Conservation (phyloP, 1,140 invertebrate species). For the Nixonia krombeini region DNA sequence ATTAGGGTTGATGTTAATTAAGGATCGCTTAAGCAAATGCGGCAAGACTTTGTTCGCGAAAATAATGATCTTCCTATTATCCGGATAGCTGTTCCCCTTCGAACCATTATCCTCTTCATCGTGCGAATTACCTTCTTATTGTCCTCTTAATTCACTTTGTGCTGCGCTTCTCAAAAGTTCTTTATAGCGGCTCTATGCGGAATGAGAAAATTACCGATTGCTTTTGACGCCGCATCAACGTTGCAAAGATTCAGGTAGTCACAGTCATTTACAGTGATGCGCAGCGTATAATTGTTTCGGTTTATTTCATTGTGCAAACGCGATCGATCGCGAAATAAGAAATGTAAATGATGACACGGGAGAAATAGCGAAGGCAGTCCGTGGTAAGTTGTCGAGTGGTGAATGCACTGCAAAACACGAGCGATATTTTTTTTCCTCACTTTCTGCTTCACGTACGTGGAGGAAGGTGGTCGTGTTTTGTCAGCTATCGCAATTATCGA, state of each 20-base stretch:
- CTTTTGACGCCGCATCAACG: too few relatives aligned
- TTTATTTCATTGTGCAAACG: not conserved
- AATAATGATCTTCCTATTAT: conserved; percentile 71
- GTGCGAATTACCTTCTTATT: conserved; percentile 67
- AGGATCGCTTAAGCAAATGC: conserved; percentile 55
- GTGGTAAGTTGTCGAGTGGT: not conserved
- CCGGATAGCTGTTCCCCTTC: conserved; percentile 54
- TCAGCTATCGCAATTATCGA: conserved; percentile 31
- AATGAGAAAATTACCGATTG: not conserved
- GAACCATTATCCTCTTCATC: conserved; percentile 67
- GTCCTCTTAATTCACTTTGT: conserved; percentile 53
- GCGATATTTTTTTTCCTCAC: too few relatives aligned
- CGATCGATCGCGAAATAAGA: too few relatives aligned
- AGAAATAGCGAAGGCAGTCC: too few relatives aligned
- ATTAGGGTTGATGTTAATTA: too few relatives aligned
- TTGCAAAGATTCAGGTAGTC: too few relatives aligned
- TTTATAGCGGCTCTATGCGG: conserved; percentile 20
- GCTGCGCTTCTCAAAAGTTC: conserved; percentile 43
- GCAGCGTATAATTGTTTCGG: too few relatives aligned
- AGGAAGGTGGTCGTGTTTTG: conserved; percentile 17
- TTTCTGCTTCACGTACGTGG: too few relatives aligned
- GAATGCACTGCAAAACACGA: conserved; percentile 7
- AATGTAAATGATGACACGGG: too few relatives aligned
- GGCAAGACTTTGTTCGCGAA: conserved; percentile 66
- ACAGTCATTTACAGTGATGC: too few relatives aligned